Percentiles rank a stretch among this genome's conserved stretches.
Evolutionary conservation across 2,113 vertebrate species (phyloP).

Genomic region (Spermophilus dauricus): DNA sequence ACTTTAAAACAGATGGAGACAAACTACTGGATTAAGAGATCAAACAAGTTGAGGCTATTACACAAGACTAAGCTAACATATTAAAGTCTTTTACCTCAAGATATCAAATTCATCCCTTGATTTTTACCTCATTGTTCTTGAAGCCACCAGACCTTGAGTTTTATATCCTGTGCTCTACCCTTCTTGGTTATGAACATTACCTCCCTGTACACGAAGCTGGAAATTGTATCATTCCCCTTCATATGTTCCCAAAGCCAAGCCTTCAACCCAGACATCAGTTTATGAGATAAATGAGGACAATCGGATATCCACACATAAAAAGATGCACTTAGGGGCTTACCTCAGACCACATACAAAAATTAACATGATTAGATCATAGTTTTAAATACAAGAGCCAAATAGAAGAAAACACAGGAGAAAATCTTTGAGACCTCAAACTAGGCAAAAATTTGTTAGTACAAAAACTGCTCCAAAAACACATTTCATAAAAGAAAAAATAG

Average conservation of each 20-base stretch:
- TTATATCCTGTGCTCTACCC: background rate
- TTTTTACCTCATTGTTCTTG: constrained; percentile 17
- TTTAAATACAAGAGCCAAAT: constrained; percentile 22
- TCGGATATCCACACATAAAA: background rate
- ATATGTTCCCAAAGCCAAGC: background rate
- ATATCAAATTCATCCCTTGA: background rate
- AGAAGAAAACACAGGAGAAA: background rate
- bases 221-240: background rate
- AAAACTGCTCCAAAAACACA: background rate
- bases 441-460: background rate
- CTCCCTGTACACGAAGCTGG: background rate
- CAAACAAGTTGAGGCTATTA: background rate
- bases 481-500: constrained; percentile 3
- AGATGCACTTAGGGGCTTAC: background rate
- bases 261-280: background rate
- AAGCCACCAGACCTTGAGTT: background rate
- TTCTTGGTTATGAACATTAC: background rate
- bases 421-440: constrained; percentile 27
- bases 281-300: background rate
- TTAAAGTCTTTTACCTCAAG: background rate
- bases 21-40: background rate
- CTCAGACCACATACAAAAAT: background rate
- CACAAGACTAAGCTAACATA: background rate
- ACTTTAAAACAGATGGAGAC: background rate
- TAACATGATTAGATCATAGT: background rate